Evolutionary conservation across 2,888 invertebrate genomes (phyloP).

Genomic region (Drosophila merina): DNA sequence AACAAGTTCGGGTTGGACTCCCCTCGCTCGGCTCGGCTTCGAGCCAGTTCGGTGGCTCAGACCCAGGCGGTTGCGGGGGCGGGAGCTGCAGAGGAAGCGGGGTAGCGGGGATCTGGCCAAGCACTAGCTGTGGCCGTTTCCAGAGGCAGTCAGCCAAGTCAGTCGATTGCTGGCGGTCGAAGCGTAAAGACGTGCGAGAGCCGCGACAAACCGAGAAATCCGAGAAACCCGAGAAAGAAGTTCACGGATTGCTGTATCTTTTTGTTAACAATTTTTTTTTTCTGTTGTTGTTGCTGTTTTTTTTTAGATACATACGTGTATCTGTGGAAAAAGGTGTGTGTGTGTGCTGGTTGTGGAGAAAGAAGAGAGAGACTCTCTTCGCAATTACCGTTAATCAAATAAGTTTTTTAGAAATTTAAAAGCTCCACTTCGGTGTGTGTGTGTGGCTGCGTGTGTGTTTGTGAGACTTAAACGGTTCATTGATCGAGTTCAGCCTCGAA

Average conservation of each 20-base stretch:
- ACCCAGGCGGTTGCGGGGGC: not conserved
- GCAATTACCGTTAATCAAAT: conserved; percentile 78
- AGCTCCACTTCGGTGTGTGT: conserved; percentile 53
- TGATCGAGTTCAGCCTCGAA: conserved; percentile 72
- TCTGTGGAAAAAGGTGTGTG: conserved; percentile 62
- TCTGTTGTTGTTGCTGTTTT: not conserved
- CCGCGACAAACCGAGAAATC: conserved; percentile 26
- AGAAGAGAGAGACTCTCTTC: conserved; percentile 33
- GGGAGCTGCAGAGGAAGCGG: too few species aligned
- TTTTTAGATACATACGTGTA: conserved; percentile 53
- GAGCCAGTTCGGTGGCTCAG: conserved; percentile 7
- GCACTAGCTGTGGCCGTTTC: conserved; percentile 42
- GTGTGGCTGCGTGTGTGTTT: conserved; percentile 16
- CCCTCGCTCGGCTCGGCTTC: conserved; percentile 13
- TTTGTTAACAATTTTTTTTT: conserved; percentile 35
- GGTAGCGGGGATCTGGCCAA: conserved; percentile 3
- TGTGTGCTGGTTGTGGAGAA: conserved; percentile 21
- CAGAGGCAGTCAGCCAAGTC: conserved; percentile 56
- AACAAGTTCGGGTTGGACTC: conserved; percentile 48
- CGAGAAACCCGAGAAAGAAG: conserved; percentile 13
- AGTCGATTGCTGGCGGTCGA: conserved; percentile 69
- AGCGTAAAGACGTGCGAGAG: conserved; percentile 67
- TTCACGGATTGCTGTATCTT: conserved; percentile 35
- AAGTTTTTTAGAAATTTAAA: conserved; percentile 79
- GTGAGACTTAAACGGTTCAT: conserved; percentile 70